phyloP scores from a whole-genome alignment of 2,797 vertebrate genomes.

The Arrhamphus sclerolepis region DNA sequence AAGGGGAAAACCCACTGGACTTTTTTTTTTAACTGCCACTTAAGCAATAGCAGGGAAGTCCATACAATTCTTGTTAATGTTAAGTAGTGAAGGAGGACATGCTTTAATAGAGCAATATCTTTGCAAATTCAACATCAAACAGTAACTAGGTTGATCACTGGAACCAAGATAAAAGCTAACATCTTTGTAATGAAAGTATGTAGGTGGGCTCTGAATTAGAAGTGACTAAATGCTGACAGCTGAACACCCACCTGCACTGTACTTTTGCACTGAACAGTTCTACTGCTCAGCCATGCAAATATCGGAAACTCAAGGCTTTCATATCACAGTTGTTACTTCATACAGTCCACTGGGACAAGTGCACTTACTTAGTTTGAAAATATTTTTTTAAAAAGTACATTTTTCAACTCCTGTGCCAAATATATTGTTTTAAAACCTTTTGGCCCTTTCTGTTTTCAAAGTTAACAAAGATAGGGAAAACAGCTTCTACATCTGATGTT shows the following conservation, averaged over 20 bases:
- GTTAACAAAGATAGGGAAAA: not conserved
- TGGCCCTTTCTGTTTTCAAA: not conserved
- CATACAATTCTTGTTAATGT: slow-evolving; percentile 32
- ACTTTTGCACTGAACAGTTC: slow-evolving; percentile 9
- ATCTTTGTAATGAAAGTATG: slow-evolving; percentile 1
- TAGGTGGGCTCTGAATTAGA: slow-evolving; percentile 9
- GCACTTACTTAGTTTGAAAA: not conserved
- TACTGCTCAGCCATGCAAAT: slow-evolving; percentile 18
- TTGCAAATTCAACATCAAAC: not conserved
- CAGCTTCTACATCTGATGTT: not conserved
- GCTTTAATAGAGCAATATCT: too few species aligned
- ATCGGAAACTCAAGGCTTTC: slow-evolving; percentile 1
- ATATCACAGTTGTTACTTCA: not conserved
- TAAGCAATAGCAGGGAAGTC: slow-evolving; percentile 39
- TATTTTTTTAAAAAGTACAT: not conserved
- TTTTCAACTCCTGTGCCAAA: not conserved
- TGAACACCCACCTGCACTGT: slow-evolving; percentile 25
- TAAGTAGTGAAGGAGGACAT: not conserved
- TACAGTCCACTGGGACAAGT: not conserved
- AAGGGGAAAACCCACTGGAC: slow-evolving; percentile 38
- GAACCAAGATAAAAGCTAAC: not conserved
- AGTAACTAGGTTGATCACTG: not conserved
- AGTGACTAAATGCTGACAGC: slow-evolving; percentile 15
- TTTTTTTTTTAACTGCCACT: slow-evolving; percentile 37
- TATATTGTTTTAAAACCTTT: not conserved